Evolutionary conservation across 1,140 invertebrate genomes (phyloP).

Genomic region (Hycleus phaleratus): DNA sequence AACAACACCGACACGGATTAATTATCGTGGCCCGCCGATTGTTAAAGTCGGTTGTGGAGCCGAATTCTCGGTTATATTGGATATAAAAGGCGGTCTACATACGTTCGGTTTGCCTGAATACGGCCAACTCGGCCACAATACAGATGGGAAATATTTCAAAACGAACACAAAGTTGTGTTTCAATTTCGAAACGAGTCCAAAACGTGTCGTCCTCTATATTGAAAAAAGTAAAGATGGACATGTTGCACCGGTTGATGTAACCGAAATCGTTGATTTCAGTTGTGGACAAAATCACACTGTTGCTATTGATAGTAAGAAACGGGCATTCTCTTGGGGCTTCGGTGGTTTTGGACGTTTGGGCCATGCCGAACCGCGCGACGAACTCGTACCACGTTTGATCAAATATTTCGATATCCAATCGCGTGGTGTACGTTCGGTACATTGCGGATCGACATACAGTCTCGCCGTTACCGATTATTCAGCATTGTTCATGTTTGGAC

Average conservation of each 20-base stretch:
- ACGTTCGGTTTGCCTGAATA: slow-evolving; percentile 90
- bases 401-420: slow-evolving; percentile 81
- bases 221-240: slow-evolving; percentile 85
- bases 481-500: slow-evolving; percentile 76
- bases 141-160: slow-evolving; percentile 89
- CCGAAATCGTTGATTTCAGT: slow-evolving; percentile 81
- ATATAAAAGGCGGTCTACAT: slow-evolving; percentile 79
- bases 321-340: slow-evolving; percentile 90
- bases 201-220: slow-evolving; percentile 76
- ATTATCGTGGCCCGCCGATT: slow-evolving; percentile 46
- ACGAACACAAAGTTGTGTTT: slow-evolving; percentile 81
- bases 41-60: slow-evolving; percentile 72
- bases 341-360: slow-evolving; percentile 88
- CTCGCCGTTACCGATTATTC: slow-evolving; percentile 74
- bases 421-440: slow-evolving; percentile 69
- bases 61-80: slow-evolving; percentile 86
- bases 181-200: slow-evolving; percentile 76
- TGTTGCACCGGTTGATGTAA: slow-evolving; percentile 72
- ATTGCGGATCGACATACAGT: slow-evolving; percentile 80
- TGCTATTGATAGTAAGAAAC: slow-evolving; percentile 76
- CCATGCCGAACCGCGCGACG: slow-evolving; percentile 86
- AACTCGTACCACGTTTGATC: slow-evolving; percentile 76
- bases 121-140: slow-evolving; percentile 87
- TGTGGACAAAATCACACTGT: slow-evolving; percentile 89
- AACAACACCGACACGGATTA: slow-evolving; percentile 64